Conservation (phyloP, 1,140 invertebrate species). For the Schlechtendalia chinensis region DNA sequence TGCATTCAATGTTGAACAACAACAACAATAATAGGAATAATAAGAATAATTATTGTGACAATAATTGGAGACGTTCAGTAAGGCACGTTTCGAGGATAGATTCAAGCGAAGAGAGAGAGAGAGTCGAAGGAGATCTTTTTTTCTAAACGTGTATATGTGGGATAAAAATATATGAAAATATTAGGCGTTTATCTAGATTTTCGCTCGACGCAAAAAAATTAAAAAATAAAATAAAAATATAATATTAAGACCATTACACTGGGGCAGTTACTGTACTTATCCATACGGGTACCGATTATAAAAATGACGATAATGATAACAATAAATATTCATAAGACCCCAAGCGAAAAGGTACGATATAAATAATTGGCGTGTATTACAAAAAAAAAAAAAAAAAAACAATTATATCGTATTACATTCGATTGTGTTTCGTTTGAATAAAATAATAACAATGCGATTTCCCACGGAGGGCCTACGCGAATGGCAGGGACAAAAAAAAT, state of each 20-base stretch:
- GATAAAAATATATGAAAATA: conserved; percentile 2
- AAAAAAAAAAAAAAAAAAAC: neutral
- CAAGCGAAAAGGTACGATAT: conserved; percentile 7
- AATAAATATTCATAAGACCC: conserved; percentile 44
- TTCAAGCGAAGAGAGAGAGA: conserved; percentile 9
- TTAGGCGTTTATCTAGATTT: conserved; percentile 32
- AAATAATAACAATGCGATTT: conserved; percentile 41
- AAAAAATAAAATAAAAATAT: too few relatives aligned
- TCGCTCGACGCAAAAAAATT: conserved; percentile 30
- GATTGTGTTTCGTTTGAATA: conserved; percentile 26
- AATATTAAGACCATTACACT: neutral
- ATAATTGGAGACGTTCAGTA: conserved; percentile 8
- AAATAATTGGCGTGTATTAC: too few relatives aligned
- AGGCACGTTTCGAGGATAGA: conserved; percentile 31
- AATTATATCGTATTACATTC: neutral
- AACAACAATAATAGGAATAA: neutral
- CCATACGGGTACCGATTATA: neutral
- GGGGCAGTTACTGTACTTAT: neutral
- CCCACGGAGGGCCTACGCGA: conserved; percentile 1
- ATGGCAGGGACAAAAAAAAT: neutral
- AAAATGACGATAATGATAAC: conserved; percentile 35
- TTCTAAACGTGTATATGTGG: neutral
- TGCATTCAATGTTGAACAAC: neutral
- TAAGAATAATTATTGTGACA: neutral
- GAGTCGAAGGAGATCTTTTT: conserved; percentile 46